Base-by-base conservation (phyloP, 2,113 vertebrate genomes). In the Phylloscopus trochiloides region DNA sequence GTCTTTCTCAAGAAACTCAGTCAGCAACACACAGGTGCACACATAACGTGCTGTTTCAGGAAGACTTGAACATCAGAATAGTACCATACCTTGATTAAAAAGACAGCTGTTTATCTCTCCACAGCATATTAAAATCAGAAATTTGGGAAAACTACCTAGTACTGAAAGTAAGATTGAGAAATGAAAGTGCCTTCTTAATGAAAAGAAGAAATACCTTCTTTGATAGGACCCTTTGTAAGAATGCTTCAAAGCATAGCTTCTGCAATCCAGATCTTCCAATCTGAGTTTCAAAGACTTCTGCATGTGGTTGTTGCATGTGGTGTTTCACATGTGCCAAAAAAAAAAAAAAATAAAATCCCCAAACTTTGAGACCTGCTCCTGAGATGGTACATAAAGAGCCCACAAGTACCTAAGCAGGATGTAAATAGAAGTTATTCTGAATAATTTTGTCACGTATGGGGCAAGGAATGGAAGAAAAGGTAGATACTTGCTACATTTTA, bases 161-260 rank as follows among this genome's bases (percentile, higher is more conserved):
- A 92, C 67, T 80, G 82, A 88, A 90, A 92, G 48, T 83, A 92
- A 86, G 90, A 96, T 0, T 59, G 45, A 73, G 82, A 94, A 94
- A 95, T 74, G 67, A 83, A 95, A 95, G 83, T 83, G 78, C 40
- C 55, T 88, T 59, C 92, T 86, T 95, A 97, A 95, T 93, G 92
- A 92, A 92, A 96, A 90, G 85, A 95, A 92, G 75, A 94, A 96
- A 74, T 95, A 96, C 93, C 88, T 93, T 96, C 88, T 96, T 95
- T 96, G 92, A 96, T 90, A 94, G 90, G 92, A 88, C 74, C 52
- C 92, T 97, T 96, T 95, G 63, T 88, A 93, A 95, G 85, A 78
- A 71, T 52, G 94, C 92, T 94, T 96, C 96, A 97, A 95, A 97
- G 96, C 94, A 92, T 36, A 95, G 87, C 90, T 94, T 95, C 90